Evolutionary conservation across 2,888 invertebrate species (phyloP).

Genomic region (Drosophila mercatorum): DNA sequence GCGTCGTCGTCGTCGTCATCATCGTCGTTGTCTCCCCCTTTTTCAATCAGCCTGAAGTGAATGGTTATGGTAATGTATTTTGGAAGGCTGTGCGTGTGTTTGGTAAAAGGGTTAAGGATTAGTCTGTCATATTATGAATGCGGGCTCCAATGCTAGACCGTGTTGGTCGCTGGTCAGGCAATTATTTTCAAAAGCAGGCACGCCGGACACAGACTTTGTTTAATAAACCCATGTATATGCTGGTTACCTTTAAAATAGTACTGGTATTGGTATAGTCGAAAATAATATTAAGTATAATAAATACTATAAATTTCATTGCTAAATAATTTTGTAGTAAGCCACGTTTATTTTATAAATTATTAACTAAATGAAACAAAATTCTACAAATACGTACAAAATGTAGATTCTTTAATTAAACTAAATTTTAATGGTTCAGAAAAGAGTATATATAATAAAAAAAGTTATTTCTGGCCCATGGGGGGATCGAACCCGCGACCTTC

Average conservation of each 20-base stretch:
- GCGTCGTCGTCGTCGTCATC: conserved; percentile 28
- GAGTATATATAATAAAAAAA: conserved; percentile 1
- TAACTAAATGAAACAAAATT: no score
- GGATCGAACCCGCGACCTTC: conserved; percentile 85
- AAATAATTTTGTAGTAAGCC: no score
- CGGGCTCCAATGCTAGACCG: conserved; percentile 5
- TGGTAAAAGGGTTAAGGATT: conserved; percentile 28
- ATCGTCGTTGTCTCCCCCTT: conserved; percentile 15
- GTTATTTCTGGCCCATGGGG: conserved; percentile 82
- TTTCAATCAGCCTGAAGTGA: conserved; percentile 19
- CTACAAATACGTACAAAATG: no score
- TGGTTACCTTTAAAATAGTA: neutral
- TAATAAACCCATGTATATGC: neutral
- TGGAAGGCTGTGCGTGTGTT: conserved; percentile 3
- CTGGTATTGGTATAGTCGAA: no score
- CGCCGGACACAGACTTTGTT: conserved; percentile 1
- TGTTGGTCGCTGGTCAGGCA: conserved; percentile 6
- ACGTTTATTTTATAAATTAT: no score
- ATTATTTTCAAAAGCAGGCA: conserved; percentile 1
- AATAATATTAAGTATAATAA: no score
- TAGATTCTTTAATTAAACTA: no score
- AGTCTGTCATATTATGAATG: conserved; percentile 22
- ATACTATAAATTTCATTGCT: no score
- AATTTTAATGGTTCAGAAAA: no score
- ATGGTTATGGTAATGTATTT: conserved; percentile 24